Conservation (phyloP, 2,888 invertebrate genomes). For the Dermolepida albohirtum region DNA sequence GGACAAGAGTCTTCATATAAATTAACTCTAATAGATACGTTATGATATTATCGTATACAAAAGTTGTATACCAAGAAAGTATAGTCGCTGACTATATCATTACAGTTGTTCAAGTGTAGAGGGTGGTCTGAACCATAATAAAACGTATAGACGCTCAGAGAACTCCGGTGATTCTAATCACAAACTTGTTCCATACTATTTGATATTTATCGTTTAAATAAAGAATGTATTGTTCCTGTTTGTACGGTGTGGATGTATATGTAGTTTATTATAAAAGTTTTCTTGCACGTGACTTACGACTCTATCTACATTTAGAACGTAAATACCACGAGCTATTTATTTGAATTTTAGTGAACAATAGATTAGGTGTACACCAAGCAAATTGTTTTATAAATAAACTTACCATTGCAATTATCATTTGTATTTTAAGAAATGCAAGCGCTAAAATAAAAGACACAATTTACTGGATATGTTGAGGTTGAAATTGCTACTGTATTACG, state of each 20-base stretch:
- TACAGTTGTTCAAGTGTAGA: constrained; percentile 34
- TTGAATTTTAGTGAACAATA: neutral
- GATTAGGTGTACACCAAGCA: neutral
- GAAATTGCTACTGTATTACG: neutral
- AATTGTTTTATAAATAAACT: neutral
- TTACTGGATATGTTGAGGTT: neutral
- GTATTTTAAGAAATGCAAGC: too few species aligned
- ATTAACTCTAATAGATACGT: constrained; percentile 33
- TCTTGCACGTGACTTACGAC: constrained; percentile 16
- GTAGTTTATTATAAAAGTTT: constrained; percentile 27
- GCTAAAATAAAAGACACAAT: too few species aligned
- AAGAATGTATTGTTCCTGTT: constrained; percentile 35
- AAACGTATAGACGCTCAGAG: constrained; percentile 26
- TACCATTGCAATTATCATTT: too few species aligned
- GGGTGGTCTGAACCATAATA: constrained; percentile 28
- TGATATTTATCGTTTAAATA: constrained; percentile 34
- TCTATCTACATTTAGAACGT: constrained; percentile 10
- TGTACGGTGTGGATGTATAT: constrained; percentile 17
- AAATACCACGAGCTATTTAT: constrained; percentile 2
- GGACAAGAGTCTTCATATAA: constrained; percentile 4
- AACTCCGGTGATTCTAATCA: constrained; percentile 31
- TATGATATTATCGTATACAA: constrained; percentile 22
- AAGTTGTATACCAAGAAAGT: constrained; percentile 32
- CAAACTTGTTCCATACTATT: constrained; percentile 26
- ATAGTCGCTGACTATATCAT: constrained; percentile 32